Evolutionary conservation across 2,113 vertebrate genomes (phyloP), one percentile per base, ranked within the genome.

Genomic region (Seriola quinqueradiata): DNA sequence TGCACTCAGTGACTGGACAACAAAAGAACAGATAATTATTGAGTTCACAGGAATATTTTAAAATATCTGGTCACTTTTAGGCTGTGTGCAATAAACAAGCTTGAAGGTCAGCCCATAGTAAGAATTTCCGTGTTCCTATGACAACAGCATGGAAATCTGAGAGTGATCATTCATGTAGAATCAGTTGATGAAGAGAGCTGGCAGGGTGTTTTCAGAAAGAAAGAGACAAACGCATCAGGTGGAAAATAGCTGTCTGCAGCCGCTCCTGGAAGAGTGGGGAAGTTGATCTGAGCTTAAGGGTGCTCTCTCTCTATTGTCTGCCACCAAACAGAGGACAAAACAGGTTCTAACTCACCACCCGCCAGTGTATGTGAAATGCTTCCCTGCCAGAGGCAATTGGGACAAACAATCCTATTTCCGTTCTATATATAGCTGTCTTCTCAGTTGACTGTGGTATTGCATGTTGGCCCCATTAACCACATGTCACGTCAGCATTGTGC

Each of bases 361-460:
- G 10, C 82, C 77, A 44, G 36, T 67, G 58, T 81, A 54, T 87
- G 82, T 81, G 83, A 90, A 84, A 82, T 46, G 57, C 70, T 84
- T 81, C 68, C 65, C 70, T 48, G 80, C 90, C 77, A 81, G 88
- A 88, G 84, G 91, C 90, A 82, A 81, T 88, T 23, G 59, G 17
- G 79, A 87, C 80, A 88, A 94, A 94, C 91, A 93, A 94, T 92
- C 87, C 82, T 44, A 68, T 80, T 91, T 93, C 88, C 81, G 25
- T 63, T 88, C 89, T 89, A 84, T 91, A 87, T 87, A 89, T 84
- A 91, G 83, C 72, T 8, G 61, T 66, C 83, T 81, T 89, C 89
- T 92, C 87, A 52, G 89, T 87, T 92, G 89, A 85, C 90, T 75
- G 25, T 73, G 67, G 79, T 85, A 58, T 71, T 79, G 84, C 83